These are phyloP conservation scores for Trematomus bernacchii DNA, from an alignment of 2,797 vertebrate species.

Conservation along the genomic window DNA sequence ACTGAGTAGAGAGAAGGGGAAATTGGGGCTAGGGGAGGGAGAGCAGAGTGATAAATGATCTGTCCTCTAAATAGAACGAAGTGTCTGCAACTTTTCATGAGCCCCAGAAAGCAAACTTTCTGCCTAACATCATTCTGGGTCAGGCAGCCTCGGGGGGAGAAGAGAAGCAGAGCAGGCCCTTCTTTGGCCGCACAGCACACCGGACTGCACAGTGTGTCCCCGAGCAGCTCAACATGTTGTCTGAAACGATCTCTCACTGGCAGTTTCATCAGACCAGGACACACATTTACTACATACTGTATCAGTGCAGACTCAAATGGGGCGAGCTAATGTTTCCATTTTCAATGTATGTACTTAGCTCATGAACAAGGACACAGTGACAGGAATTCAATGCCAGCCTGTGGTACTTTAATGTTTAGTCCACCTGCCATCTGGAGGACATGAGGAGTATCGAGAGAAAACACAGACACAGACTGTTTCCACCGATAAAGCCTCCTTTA, in stretches of 20 bases:
- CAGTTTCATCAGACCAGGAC: slow-evolving; percentile 23
- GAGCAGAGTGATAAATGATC: slow-evolving; percentile 77
- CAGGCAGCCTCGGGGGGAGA: slow-evolving; percentile 78
- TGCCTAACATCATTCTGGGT: slow-evolving; percentile 84
- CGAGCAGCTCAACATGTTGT: slow-evolving; percentile 39
- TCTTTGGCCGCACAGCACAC: slow-evolving; percentile 58
- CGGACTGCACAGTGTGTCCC: slow-evolving; percentile 40
- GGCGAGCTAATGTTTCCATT: slow-evolving; percentile 8
- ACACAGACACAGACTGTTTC: slow-evolving; percentile 16
- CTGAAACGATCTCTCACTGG: slow-evolving; percentile 32
- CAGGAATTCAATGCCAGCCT: slow-evolving; percentile 46
- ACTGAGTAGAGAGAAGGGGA: slow-evolving; percentile 43
- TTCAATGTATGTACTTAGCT: slow-evolving; percentile 10
- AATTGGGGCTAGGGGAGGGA: slow-evolving; percentile 63
- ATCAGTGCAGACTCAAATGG: slow-evolving; percentile 12
- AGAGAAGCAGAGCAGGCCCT: slow-evolving; percentile 78
- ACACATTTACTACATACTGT: slow-evolving; percentile 10
- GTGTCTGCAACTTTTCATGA: slow-evolving; percentile 85
- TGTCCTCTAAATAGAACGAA: slow-evolving; percentile 84
- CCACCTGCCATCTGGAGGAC: slow-evolving; percentile 61
- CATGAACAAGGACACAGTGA: slow-evolving; percentile 30
- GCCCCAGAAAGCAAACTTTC: slow-evolving; percentile 83
- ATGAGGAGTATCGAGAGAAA: slow-evolving; percentile 22
- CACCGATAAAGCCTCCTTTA: slow-evolving; percentile 49
- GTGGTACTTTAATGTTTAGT: slow-evolving; percentile 27